Evolutionary conservation across 2,888 invertebrate genomes (phyloP), one percentile per base, ranked within the genome.

Genomic region (Merodon equestris): DNA sequence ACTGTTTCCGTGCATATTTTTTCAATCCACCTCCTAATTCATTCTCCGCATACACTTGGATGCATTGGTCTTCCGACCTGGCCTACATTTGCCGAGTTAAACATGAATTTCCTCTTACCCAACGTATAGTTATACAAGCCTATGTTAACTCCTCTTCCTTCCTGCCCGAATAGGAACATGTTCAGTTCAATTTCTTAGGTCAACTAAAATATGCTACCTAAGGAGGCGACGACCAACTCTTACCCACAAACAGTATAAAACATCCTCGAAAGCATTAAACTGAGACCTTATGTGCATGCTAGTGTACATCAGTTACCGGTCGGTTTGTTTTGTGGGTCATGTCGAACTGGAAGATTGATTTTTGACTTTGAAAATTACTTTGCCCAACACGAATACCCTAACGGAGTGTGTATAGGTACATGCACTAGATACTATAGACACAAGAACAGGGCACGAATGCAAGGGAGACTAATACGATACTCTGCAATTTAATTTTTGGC

Each of bases 121-220:
- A 27, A 27, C 27, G 7, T 27, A n/a, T n/a, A n/a, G n/a, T n/a
- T n/a, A n/a, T n/a, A n/a, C n/a, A 27, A 27, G 7, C 27, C 27
- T 27, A 9, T 53, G 34, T 34, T 36, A 15, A 10, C 15, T 53
- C 36, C 14, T 14, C 15, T 53, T 51, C 34, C 34, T 51, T 19
- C 27, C 34, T 53, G 36, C 14, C 12, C 12, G 36, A 15, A n/a
- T 15, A 15, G n/a, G 14, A 36, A 13, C 51, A 53, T 53, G 51
- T 53, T 53, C n/a, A n/a, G 34, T 53, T 53, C n/a, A 36, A 53
- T 53, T 53, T 53, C 51, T 36, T 36, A 53, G 14, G 51, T 34
- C 51, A 53, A 53, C 36, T 36, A 36, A 53, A 53, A 14, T 36
- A 36, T 53, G 15, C 14, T 53, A 36, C 51, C 36, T 53, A 15